Evolutionary conservation across 1,140 invertebrate genomes (phyloP).

Genomic region (Heliconius congener): DNA sequence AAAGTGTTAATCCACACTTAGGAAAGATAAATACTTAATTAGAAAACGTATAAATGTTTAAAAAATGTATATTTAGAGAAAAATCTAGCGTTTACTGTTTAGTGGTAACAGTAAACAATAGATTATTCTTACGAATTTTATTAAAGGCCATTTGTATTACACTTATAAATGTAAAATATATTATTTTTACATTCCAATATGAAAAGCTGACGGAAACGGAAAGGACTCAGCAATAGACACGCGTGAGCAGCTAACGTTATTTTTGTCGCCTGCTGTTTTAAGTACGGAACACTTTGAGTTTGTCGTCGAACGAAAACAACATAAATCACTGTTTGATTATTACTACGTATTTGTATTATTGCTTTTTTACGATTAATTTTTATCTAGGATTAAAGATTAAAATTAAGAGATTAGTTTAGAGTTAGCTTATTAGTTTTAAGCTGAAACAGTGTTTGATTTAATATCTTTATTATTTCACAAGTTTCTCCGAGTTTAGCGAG

Average conservation of each 20-base stretch:
- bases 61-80: too few relatives aligned
- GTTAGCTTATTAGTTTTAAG: constrained; percentile 4
- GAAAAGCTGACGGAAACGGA: constrained; percentile 62
- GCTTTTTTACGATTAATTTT: not conserved
- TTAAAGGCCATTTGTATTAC: not conserved
- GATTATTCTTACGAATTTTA: not conserved
- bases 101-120: too few relatives aligned
- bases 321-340: not conserved
- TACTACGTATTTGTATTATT: not conserved
- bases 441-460: constrained; percentile 21
- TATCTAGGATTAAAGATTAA: not conserved
- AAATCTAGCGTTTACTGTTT: too few relatives aligned
- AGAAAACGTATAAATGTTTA: too few relatives aligned
- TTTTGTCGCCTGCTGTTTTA: constrained; percentile 35
- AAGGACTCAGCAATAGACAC: constrained; percentile 65
- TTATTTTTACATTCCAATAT: constrained; percentile 14
- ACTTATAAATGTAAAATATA: not conserved
- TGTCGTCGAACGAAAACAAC: not conserved
- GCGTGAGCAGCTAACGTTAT: constrained; percentile 41
- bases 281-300: constrained; percentile 13
- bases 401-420: not conserved
- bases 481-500: constrained; percentile 27
- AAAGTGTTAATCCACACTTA: too few relatives aligned
- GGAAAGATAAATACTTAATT: too few relatives aligned
- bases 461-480: constrained; percentile 36